These are phyloP conservation scores for Cardinalis cardinalis DNA, from an alignment of 2,113 vertebrate genomes.

Conservation along the genomic window DNA sequence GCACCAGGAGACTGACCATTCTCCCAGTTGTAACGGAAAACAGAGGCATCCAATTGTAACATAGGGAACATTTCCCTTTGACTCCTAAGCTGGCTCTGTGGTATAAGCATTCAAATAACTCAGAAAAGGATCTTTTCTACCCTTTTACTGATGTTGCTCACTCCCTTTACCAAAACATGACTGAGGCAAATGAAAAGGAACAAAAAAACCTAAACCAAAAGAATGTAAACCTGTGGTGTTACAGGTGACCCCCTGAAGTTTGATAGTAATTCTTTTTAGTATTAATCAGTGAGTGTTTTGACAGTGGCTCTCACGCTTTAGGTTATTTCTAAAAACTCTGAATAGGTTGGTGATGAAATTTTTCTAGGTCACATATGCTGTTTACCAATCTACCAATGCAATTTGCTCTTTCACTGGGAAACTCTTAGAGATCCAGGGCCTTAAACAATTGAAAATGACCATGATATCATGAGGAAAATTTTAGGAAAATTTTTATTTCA, in stretches of 20 bases:
- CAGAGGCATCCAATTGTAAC: not conserved
- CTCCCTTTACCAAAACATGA: not conserved
- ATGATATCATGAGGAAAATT: not conserved
- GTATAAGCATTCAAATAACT: not conserved
- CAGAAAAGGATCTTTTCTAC: not conserved
- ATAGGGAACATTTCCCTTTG: not conserved
- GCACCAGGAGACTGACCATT: not conserved
- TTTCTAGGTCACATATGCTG: not conserved
- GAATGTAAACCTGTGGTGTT: not conserved
- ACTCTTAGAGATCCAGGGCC: not conserved
- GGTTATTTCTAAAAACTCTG: not conserved
- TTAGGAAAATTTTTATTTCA: not conserved
- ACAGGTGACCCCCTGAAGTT: not conserved
- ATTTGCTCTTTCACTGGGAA: not conserved
- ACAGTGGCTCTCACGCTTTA: not conserved
- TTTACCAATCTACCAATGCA: not conserved
- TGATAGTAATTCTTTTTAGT: not conserved
- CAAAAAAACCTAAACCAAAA: not conserved
- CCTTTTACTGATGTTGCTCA: rapidly evolving
- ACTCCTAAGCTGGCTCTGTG: not conserved
- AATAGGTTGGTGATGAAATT: not conserved
- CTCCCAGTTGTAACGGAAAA: not conserved
- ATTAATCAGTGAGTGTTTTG: not conserved
- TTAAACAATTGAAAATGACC: not conserved
- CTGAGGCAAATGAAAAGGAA: not conserved